Base-by-base conservation (phyloP, 2,797 vertebrate genomes). In the Rhinophrynus dorsalis region DNA sequence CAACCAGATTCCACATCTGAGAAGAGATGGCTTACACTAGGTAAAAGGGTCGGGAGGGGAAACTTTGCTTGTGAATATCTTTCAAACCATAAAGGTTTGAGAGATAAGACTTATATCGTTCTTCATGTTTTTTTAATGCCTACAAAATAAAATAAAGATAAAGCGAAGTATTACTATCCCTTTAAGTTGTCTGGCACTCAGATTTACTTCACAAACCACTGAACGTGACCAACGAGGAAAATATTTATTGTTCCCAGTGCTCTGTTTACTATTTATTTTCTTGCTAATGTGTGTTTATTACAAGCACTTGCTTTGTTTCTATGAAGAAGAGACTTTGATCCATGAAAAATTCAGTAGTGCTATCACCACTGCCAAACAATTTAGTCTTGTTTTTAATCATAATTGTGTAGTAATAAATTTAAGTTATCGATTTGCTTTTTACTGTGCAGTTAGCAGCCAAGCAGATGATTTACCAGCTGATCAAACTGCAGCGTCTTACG, bases 311-410 rank as follows among this genome's bases (percentile, higher is more conserved):
- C 55, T 70, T 38, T 21, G 42, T 32, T 47, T 70, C 30, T 33
- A 29, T 44, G 32, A 50, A 54, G 47, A 40, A 27, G 55, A 61
- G 50, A 45, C 18, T 50, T 63, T 56, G 40, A 64, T 38, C 40
- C 59, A 71, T 63, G 27, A 63, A 70, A 63, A 38, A 63, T 63
- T 56, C 40, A 64, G 30, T 24, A 23, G 40, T 15, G 11, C 44
- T 26, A 10, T 57, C 17, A 15, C 40, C 30, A 37, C 26, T 52
- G 12, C 54, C 6, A 57, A 40, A 35, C 12, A 40, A 2, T 13
- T 20, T 37, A 33, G 47, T 48, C 64, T 71, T 57, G 24, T 65
- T 58, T 64, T 72, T 65, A 64, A 64, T 63, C 40, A 63, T 56
- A 50, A 44, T 3, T 11, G 20, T 57, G 42, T 18, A 50, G 33